These are phyloP conservation scores for Steromphala cineraria DNA, from an alignment of 2,888 invertebrate genomes.

Conservation along the genomic window DNA sequence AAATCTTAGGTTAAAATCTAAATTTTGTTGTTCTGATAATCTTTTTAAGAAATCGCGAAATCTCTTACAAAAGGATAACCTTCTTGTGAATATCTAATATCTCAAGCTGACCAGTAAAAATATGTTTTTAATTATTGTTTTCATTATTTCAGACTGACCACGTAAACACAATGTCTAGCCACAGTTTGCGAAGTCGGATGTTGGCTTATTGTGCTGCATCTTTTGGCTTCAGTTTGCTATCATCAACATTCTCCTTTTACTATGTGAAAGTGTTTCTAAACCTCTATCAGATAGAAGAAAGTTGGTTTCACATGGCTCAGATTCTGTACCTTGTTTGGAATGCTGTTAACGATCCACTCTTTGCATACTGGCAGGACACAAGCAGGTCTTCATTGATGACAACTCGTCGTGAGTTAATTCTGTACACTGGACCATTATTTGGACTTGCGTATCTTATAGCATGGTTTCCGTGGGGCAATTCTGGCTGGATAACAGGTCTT, in stretches of 20 bases:
- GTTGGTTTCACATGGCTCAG: slow-evolving; percentile 76
- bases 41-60: too few relatives aligned
- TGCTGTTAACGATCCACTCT: slow-evolving; percentile 77
- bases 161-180: background rate
- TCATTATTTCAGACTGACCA: too few relatives aligned
- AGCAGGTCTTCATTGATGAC: slow-evolving; percentile 66
- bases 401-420: slow-evolving; percentile 73
- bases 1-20: too few relatives aligned
- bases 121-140: too few relatives aligned
- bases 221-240: slow-evolving; percentile 63
- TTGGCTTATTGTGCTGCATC: slow-evolving; percentile 59
- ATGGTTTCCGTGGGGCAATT: slow-evolving; percentile 68
- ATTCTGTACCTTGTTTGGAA: slow-evolving; percentile 76
- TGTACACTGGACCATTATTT: slow-evolving; percentile 74
- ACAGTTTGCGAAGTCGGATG: slow-evolving; percentile 30
- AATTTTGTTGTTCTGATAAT: too few relatives aligned
- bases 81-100: too few relatives aligned
- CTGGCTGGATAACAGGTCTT: slow-evolving; percentile 71
- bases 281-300: slow-evolving; percentile 73
- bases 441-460: slow-evolving; percentile 74
- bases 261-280: slow-evolving; percentile 76
- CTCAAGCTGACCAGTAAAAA: too few relatives aligned
- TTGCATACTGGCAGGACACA: slow-evolving; percentile 74
- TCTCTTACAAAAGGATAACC: too few relatives aligned
- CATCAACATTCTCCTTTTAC: slow-evolving; percentile 75